Conservation (phyloP, 2,797 vertebrate genomes). For the Gallinago nigripennis region DNA sequence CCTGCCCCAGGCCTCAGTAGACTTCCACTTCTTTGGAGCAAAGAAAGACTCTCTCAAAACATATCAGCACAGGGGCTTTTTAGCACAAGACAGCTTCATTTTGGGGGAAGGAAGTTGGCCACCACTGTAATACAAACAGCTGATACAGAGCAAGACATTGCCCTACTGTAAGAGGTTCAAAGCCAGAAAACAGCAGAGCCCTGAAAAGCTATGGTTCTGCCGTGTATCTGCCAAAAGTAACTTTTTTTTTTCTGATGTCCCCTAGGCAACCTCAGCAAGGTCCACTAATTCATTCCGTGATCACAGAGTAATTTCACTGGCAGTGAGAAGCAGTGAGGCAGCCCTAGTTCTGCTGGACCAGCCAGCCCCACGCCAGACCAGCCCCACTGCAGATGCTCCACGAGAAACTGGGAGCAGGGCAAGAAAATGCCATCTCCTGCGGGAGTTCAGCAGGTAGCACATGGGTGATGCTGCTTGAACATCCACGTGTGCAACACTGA, state of each 20-base stretch:
- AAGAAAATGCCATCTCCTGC: neutral
- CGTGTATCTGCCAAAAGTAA: fast-evolving
- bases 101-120: neutral
- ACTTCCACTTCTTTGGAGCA: neutral
- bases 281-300: neutral
- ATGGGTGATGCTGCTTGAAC: neutral
- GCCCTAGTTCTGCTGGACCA: neutral
- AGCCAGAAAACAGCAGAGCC: neutral
- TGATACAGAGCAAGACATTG: neutral
- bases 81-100: neutral
- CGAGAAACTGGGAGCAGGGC: fast-evolving
- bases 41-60: neutral
- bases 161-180: neutral
- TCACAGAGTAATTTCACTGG: neutral
- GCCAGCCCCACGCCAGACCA: neutral
- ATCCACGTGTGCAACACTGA: neutral
- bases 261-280: neutral
- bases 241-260: neutral
- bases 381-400: neutral
- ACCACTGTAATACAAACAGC: neutral
- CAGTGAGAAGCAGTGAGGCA: neutral
- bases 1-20: neutral
- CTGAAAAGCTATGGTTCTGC: fast-evolving
- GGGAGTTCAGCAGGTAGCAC: neutral
- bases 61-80: neutral